These are phyloP conservation scores for Thalpophila matura DNA, from an alignment of 2,888 invertebrate species.

Conservation along the genomic window DNA sequence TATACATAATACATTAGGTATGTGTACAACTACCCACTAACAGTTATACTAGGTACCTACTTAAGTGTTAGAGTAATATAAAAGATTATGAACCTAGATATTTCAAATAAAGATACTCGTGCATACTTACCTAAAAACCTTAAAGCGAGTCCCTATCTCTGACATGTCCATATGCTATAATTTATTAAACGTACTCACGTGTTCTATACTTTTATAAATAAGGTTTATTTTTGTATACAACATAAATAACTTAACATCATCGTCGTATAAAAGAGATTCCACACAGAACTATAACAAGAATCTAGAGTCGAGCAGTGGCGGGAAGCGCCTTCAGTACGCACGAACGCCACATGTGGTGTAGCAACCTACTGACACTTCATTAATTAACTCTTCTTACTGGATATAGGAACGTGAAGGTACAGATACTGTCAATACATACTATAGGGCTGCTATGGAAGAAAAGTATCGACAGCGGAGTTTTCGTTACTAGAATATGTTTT, in stretches of 20 bases:
- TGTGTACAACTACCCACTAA: too few species aligned
- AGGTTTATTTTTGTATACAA: not conserved
- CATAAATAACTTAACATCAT: not conserved
- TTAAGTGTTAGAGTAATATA: too few species aligned
- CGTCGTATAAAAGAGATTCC: not conserved
- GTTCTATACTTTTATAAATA: not conserved
- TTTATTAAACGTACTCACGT: too few species aligned
- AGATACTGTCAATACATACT: constrained; percentile 6
- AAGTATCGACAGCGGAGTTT: constrained; percentile 15
- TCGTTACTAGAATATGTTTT: not conserved
- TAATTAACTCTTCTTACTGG: constrained; percentile 37
- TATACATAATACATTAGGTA: too few species aligned
- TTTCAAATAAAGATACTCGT: too few species aligned
- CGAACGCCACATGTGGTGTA: constrained; percentile 42
- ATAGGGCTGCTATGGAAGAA: not conserved
- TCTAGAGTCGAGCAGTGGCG: constrained; percentile 11
- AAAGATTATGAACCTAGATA: too few species aligned
- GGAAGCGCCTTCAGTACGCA: constrained; percentile 13
- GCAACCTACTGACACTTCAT: constrained; percentile 56
- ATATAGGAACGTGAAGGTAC: constrained; percentile 15
- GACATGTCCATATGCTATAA: too few species aligned
- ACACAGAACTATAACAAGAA: constrained; percentile 15
- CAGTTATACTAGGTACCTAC: too few species aligned
- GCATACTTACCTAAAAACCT: too few species aligned
- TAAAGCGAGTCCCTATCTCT: too few species aligned